Conservation (phyloP, 23 tunicate genomes). For the Halocynthia roretzi region DNA sequence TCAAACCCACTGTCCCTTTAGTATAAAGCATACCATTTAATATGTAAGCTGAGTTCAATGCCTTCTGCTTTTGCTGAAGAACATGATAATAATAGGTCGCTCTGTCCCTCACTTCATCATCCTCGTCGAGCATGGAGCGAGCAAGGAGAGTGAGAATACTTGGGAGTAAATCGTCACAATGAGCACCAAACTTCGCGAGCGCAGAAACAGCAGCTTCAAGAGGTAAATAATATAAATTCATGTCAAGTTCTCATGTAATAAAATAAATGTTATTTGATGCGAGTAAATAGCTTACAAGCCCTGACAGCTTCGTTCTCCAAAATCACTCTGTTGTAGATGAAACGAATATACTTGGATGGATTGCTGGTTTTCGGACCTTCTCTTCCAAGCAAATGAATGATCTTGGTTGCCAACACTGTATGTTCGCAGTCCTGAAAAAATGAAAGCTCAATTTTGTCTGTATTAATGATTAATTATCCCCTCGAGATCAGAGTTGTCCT, state of each 20-base stretch:
- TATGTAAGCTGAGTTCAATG: conserved; percentile 79
- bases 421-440: conserved; percentile 86
- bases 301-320: conserved; percentile 90
- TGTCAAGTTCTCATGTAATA: neutral
- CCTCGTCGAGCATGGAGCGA: conserved; percentile 96
- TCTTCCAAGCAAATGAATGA: conserved; percentile 81
- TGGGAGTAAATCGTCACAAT: conserved; percentile 74
- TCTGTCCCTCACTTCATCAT: conserved; percentile 97
- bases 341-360: conserved; percentile 94
- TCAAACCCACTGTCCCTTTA: too few relatives aligned
- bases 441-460: neutral
- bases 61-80: conserved; percentile 48
- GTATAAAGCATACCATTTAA: conserved; percentile 47
- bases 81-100: conserved; percentile 93
- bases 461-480: neutral
- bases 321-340: conserved; percentile 95
- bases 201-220: conserved; percentile 86
- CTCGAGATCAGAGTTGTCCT: neutral
- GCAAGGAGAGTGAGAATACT: conserved; percentile 78
- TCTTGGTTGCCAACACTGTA: conserved; percentile 92
- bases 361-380: conserved; percentile 90
- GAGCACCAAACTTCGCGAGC: conserved; percentile 91
- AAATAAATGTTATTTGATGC: too few relatives aligned
- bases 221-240: neutral
- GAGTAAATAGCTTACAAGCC: conserved; percentile 35